phyloP scores from a whole-genome alignment of 2,113 vertebrate genomes.

The Ciconia boyciana region DNA sequence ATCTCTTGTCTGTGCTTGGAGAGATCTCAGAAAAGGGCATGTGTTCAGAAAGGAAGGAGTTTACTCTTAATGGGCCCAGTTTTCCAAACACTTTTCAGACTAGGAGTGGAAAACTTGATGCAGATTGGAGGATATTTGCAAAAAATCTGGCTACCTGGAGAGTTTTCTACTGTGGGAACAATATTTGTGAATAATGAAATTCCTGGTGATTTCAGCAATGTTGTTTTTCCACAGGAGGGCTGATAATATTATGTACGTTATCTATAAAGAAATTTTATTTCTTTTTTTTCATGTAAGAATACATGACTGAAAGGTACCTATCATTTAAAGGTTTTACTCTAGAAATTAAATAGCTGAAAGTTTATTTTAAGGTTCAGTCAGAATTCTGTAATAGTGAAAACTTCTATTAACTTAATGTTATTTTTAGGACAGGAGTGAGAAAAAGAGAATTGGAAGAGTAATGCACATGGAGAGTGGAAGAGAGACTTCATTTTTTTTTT shows the following conservation, averaged over 20 bases:
- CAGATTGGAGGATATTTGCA: background rate
- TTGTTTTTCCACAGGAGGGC: background rate
- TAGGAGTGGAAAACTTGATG: background rate
- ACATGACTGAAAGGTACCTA: background rate
- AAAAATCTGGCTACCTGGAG: background rate
- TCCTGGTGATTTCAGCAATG: background rate
- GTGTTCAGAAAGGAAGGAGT: background rate
- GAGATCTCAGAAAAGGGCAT: accelerated
- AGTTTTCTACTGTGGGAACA: background rate
- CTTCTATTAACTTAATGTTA: background rate
- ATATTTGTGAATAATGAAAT: background rate
- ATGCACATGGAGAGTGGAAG: background rate
- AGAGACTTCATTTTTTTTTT: background rate
- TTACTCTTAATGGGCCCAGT: background rate
- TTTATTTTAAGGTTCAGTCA: background rate
- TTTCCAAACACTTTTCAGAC: background rate
- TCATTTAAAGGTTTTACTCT: background rate
- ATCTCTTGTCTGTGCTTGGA: background rate
- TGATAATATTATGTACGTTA: background rate
- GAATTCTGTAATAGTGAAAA: background rate
- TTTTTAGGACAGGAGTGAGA: background rate
- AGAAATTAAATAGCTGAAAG: background rate
- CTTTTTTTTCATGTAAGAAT: background rate
- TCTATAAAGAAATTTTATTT: background rate
- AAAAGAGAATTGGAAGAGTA: background rate